These are phyloP conservation scores for Peribatodes rhomboidaria DNA, from an alignment of 2,888 invertebrate genomes.

Conservation along the genomic window DNA sequence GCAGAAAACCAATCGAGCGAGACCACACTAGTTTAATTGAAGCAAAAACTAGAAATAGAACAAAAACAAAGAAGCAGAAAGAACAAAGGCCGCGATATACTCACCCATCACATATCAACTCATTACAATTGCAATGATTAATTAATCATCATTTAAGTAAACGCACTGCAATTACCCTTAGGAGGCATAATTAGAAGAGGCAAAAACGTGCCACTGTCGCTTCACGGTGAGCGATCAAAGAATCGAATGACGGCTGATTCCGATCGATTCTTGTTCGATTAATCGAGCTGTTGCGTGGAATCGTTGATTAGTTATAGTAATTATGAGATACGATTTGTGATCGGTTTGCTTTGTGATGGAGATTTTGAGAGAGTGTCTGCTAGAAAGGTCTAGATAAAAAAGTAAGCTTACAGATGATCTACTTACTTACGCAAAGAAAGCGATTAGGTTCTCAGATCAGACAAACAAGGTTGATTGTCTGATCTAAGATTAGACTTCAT, in stretches of 20 bases:
- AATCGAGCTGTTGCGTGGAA: slow-evolving; percentile 36
- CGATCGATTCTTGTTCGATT: slow-evolving; percentile 47
- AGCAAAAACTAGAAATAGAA: slow-evolving; percentile 43
- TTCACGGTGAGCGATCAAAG: slow-evolving; percentile 48
- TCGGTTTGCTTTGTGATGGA: slow-evolving; percentile 14
- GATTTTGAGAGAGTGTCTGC: neutral
- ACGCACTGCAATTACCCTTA: slow-evolving; percentile 42
- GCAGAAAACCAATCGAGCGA: slow-evolving; percentile 32
- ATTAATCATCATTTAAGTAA: slow-evolving; percentile 47
- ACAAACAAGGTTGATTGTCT: too few species aligned
- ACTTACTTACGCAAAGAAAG: too few species aligned
- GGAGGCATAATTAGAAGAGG: slow-evolving; percentile 41
- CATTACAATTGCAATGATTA: slow-evolving; percentile 33
- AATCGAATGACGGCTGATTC: slow-evolving; percentile 29
- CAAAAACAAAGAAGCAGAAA: too few species aligned
- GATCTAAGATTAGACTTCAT: too few species aligned
- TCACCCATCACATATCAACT: slow-evolving; percentile 31
- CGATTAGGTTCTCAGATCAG: too few species aligned
- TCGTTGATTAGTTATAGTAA: slow-evolving; percentile 5
- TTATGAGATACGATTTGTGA: neutral
- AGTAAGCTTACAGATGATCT: too few species aligned
- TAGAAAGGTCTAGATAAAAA: too few species aligned
- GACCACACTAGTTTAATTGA: slow-evolving; percentile 39
- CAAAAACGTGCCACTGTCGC: slow-evolving; percentile 44
- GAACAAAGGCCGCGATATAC: slow-evolving; percentile 32